Base-by-base conservation (phyloP, 2,888 invertebrate species). In the Baccha elongata region DNA sequence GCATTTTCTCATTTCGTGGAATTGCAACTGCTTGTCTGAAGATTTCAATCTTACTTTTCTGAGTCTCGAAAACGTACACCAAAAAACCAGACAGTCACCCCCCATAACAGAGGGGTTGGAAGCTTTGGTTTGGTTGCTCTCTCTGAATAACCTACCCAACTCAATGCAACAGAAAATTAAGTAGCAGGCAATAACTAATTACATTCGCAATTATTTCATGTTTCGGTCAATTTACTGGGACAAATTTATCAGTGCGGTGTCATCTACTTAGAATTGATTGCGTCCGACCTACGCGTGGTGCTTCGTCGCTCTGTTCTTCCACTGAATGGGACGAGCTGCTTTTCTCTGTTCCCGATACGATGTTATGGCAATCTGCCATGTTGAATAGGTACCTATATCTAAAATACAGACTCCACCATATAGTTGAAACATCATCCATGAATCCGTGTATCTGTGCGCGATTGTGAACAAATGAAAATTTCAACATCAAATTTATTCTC, bases 121-220 rank as follows among this genome's bases (percentile, higher is more conserved):
- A 23, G 35, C 50, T 58, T 50, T 17, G 29, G 23, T 15, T 48
- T 71, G 55, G 55, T 42, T 52, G 29, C 29, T 15, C 4, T 23
- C 35, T 35, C 40, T 40, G 32, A 64, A 62, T 65, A n/a, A 19
- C 23, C 21, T 13, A 13, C 68, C 74, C 72, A 69, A 55, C 75
- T 65, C 74, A 62, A 84, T 84, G 84, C 80, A 74, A 83, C 83
- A 76, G 84, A 83, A 84, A 84, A 83, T 84, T 84, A 85, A 78
- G 76, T 83, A 83, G 87, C 86, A 87, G 89, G 89, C 89, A 89
- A 89, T 89, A 90, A 90, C 90, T 90, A 90, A 90, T 90, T 90
- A 90, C 90, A 90, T 90, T 90, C 89, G 90, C 90, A 90, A 90
- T 90, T 90, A 90, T 90, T 90, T 90, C 90, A 90, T 90, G 90